These are phyloP conservation scores for Papilio polytes DNA, from an alignment of 1,140 invertebrate species.

Conservation along the genomic window DNA sequence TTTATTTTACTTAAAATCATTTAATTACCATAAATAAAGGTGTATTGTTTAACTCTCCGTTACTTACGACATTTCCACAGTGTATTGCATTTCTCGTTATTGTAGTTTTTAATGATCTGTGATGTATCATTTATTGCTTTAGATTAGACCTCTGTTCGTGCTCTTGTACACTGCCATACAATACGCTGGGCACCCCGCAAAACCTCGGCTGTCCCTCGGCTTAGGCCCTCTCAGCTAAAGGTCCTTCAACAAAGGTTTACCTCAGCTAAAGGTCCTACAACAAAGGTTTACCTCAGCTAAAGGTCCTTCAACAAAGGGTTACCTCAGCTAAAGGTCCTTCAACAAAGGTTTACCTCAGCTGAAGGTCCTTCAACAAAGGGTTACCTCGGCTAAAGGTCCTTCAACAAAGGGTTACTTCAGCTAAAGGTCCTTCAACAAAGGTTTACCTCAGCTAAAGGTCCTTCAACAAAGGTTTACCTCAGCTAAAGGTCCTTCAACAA, in stretches of 20 bases:
- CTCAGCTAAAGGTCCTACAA: conserved; percentile 30
- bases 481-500: conserved; percentile 22
- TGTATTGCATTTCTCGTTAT: conserved; percentile 62
- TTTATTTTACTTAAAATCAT: neutral
- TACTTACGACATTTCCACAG: conserved; percentile 61
- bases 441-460: conserved; percentile 33
- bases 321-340: conserved; percentile 31
- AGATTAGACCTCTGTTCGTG: conserved; percentile 58
- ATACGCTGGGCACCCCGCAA: conserved; percentile 36
- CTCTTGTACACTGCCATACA: conserved; percentile 56
- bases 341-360: neutral
- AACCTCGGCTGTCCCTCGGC: neutral
- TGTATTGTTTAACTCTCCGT: neutral
- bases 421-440: conserved; percentile 27
- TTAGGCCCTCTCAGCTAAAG: neutral
- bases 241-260: neutral
- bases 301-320: conserved; percentile 32
- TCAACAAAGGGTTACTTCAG: neutral
- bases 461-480: neutral
- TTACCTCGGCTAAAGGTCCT: conserved; percentile 31
- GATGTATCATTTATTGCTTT: conserved; percentile 75
- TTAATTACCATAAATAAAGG: neutral
- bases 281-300: neutral
- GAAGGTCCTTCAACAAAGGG: conserved; percentile 28
- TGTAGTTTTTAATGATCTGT: conserved; percentile 75